A percentile compares a stretch with the other conserved stretches of the same genome.
These are phyloP conservation scores for Zaprionus ghesquierei DNA, from an alignment of 1,140 invertebrate species.

Conservation along the genomic window DNA sequence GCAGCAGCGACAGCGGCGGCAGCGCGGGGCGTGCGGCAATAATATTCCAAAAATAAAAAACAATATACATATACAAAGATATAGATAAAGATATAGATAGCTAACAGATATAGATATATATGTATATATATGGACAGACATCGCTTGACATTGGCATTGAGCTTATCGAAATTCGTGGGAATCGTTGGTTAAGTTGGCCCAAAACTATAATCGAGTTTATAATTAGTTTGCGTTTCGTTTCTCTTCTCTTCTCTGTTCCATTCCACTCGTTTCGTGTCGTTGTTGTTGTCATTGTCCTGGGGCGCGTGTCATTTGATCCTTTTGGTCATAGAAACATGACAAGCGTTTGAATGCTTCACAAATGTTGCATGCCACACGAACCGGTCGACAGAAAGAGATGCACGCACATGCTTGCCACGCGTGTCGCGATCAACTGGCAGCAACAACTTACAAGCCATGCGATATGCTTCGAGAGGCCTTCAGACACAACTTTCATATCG, in stretches of 20 bases:
- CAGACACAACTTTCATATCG: not conserved
- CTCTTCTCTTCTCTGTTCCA: not conserved
- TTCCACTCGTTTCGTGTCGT: not conserved
- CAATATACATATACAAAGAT: not conserved
- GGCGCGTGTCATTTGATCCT: slow-evolving; percentile 42
- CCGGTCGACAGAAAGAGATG: not conserved
- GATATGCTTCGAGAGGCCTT: not conserved
- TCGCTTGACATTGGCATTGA: slow-evolving; percentile 22
- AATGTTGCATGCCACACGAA: slow-evolving; percentile 42
- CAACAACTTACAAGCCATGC: not conserved
- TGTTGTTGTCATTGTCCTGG: not conserved
- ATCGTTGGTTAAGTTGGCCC: slow-evolving; percentile 11
- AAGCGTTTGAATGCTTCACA: slow-evolving; percentile 21
- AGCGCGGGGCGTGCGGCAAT: not conserved
- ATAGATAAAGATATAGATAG: too few species aligned
- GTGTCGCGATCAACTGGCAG: slow-evolving; percentile 18
- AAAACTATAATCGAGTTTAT: slow-evolving; percentile 31
- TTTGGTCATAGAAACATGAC: slow-evolving; percentile 36
- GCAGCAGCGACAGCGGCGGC: not conserved
- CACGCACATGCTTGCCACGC: slow-evolving; percentile 12
- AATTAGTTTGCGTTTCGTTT: slow-evolving; percentile 20
- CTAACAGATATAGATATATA: too few species aligned
- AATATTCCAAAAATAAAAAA: not conserved
- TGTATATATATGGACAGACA: not conserved
- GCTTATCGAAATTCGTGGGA: slow-evolving; percentile 6